Percentiles rank a stretch among this genome's conserved stretches.
Evolutionary conservation across 2,888 invertebrate species (phyloP).

Genomic region (Electrophaes corylata): DNA sequence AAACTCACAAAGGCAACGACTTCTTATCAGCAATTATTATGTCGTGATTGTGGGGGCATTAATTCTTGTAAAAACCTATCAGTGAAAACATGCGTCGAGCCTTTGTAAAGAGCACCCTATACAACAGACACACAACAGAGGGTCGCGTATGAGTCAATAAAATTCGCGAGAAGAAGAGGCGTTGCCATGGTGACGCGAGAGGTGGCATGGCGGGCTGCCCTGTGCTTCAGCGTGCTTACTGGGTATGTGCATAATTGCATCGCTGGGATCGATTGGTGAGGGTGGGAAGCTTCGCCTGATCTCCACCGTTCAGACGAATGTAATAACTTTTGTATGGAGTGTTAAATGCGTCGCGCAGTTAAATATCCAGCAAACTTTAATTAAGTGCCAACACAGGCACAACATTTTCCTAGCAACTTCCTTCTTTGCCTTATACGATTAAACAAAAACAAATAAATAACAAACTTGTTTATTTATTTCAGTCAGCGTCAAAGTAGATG

Average conservation of each 20-base stretch:
- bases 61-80: slow-evolving; percentile 72
- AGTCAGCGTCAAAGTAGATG: too few relatives aligned
- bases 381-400: too few relatives aligned
- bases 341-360: too few relatives aligned
- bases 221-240: slow-evolving; percentile 54
- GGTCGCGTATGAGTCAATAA: slow-evolving; percentile 67
- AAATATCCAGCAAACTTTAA: background rate
- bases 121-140: slow-evolving; percentile 20
- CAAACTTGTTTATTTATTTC: too few relatives aligned
- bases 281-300: background rate
- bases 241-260: slow-evolving; percentile 56
- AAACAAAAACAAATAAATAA: too few relatives aligned
- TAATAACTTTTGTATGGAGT: background rate
- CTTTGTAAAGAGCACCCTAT: slow-evolving; percentile 23
- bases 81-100: slow-evolving; percentile 59
- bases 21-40: slow-evolving; percentile 73
- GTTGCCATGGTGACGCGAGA: slow-evolving; percentile 78
- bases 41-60: slow-evolving; percentile 61
- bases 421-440: too few relatives aligned
- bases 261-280: slow-evolving; percentile 25
- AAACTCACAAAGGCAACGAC: slow-evolving; percentile 58
- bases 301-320: background rate
- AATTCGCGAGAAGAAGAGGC: slow-evolving; percentile 70
- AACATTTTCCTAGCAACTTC: too few relatives aligned
- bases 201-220: slow-evolving; percentile 57